These are phyloP conservation scores for Sesamia nonagrioides DNA, from an alignment of 1,140 invertebrate genomes.

Conservation along the genomic window DNA sequence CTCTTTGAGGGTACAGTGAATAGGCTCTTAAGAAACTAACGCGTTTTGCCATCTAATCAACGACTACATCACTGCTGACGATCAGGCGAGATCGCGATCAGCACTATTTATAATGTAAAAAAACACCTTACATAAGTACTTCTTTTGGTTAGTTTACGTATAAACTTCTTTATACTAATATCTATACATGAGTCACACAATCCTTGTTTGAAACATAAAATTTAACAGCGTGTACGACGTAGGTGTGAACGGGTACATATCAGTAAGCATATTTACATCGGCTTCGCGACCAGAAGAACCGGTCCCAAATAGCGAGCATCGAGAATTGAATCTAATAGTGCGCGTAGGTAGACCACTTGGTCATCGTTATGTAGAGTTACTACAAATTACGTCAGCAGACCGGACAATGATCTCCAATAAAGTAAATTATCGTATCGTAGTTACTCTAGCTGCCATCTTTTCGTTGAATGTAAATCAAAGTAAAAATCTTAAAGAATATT, in stretches of 20 bases:
- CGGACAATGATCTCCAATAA: slow-evolving; percentile 12
- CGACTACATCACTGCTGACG: too few relatives aligned
- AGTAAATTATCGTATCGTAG: not conserved
- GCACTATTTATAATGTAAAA: too few relatives aligned
- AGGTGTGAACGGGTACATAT: slow-evolving; percentile 26
- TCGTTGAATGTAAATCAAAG: not conserved
- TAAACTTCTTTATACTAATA: not conserved
- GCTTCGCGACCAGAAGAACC: slow-evolving; percentile 25
- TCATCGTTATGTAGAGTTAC: slow-evolving; percentile 31
- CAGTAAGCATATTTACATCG: slow-evolving; percentile 18
- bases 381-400: slow-evolving; percentile 33
- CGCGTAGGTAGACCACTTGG: slow-evolving; percentile 39
- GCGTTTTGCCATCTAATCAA: too few relatives aligned
- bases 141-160: too few relatives aligned
- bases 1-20: too few relatives aligned
- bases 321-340: slow-evolving; percentile 47
- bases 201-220: not conserved
- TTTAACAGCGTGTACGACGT: not conserved
- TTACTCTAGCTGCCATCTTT: not conserved
- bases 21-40: too few relatives aligned
- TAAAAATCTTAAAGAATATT: not conserved
- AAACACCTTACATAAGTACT: too few relatives aligned
- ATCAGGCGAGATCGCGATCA: too few relatives aligned
- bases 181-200: too few relatives aligned
- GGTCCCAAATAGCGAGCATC: slow-evolving; percentile 42